Evolutionary conservation across 2,888 invertebrate genomes (phyloP).

Genomic region (Lasius platythorax): DNA sequence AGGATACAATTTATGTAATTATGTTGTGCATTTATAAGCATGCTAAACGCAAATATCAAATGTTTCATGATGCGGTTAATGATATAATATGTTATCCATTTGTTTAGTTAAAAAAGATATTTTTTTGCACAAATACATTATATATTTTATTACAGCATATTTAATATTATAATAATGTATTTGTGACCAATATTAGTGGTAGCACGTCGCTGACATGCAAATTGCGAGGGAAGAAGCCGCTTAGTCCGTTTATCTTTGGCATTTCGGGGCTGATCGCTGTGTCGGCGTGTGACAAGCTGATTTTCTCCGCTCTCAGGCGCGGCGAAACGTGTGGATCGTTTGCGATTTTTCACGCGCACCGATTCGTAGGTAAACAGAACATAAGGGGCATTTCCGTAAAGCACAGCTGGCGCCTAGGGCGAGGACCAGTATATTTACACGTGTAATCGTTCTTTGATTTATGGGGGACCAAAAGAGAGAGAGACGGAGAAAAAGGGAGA

Average conservation of each 20-base stretch:
- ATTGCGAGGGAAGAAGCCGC: background rate
- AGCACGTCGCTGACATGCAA: background rate
- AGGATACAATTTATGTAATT: background rate
- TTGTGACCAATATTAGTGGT: background rate
- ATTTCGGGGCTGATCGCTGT: conserved; percentile 32
- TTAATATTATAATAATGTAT: background rate
- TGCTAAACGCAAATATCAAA: background rate
- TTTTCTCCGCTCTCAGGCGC: conserved; percentile 41
- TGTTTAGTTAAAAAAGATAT: background rate
- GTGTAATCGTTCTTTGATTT: conserved; percentile 76
- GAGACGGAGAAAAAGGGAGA: background rate
- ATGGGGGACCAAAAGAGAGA: conserved; percentile 60
- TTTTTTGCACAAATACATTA: background rate
- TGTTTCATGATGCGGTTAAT: background rate
- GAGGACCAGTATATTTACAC: conserved; percentile 72
- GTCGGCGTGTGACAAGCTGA: background rate
- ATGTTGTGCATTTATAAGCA: background rate
- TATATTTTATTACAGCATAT: background rate
- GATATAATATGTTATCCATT: background rate
- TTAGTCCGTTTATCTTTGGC: conserved; percentile 25
- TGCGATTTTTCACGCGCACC: conserved; percentile 65
- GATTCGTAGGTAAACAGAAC: conserved; percentile 66
- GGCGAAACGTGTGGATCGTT: conserved; percentile 38
- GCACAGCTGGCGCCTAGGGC: conserved; percentile 62
- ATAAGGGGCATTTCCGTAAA: conserved; percentile 62